Percentiles rank a stretch among this genome's conserved stretches.
These are phyloP conservation scores for Ormyrus pomaceus DNA, from an alignment of 2,888 invertebrate species.

Conservation along the genomic window DNA sequence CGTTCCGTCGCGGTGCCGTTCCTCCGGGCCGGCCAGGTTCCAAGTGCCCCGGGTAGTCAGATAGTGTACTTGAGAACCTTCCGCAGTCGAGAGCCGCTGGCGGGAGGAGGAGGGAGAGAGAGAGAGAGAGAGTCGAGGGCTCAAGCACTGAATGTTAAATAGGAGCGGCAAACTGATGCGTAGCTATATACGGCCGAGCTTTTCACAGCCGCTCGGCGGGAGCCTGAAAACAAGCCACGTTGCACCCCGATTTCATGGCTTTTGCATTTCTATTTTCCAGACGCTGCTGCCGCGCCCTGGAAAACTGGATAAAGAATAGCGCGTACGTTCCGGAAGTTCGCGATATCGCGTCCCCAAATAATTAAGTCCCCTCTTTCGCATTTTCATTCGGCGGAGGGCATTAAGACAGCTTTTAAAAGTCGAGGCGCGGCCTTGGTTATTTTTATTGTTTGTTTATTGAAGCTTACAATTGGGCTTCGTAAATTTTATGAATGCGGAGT, in stretches of 20 bases:
- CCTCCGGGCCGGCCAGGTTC: slow-evolving; percentile 17
- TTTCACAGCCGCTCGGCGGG: slow-evolving; percentile 29
- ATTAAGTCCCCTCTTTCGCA: too few species aligned
- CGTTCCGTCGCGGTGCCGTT: slow-evolving; percentile 22
- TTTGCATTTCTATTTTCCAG: slow-evolving; percentile 20
- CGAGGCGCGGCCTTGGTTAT: too few species aligned
- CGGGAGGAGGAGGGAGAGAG: slow-evolving; percentile 11
- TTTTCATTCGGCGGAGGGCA: too few species aligned
- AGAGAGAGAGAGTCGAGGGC: slow-evolving; percentile 19
- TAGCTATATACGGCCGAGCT: slow-evolving; percentile 27
- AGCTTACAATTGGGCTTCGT: too few species aligned
- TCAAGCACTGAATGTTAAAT: slow-evolving; percentile 47
- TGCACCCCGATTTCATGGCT: slow-evolving; percentile 34
- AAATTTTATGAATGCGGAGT: too few species aligned
- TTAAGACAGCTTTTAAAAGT: too few species aligned
- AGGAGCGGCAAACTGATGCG: slow-evolving; percentile 44
- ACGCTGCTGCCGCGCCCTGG: not conserved
- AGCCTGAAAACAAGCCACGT: slow-evolving; percentile 42
- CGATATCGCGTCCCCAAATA: too few species aligned
- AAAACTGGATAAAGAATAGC: not conserved
- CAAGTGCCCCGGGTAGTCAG: slow-evolving; percentile 30
- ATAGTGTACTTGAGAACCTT: slow-evolving; percentile 27
- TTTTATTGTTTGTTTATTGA: too few species aligned
- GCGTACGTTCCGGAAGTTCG: not conserved
- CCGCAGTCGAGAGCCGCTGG: slow-evolving; percentile 14